Evolutionary conservation across 2,888 invertebrate genomes (phyloP), one percentile per base, ranked within the genome.

Genomic region (Drosophila longiperda): DNA sequence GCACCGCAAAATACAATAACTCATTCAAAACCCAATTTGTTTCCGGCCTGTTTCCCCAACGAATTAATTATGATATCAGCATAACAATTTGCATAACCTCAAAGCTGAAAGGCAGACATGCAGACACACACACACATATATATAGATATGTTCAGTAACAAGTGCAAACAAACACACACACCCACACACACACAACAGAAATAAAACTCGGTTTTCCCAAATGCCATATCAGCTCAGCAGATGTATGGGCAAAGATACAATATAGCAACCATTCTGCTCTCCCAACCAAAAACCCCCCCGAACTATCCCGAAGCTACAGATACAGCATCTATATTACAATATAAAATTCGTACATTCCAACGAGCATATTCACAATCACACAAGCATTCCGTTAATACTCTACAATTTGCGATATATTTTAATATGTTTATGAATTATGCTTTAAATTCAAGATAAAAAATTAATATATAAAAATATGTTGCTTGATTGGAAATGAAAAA

Each of bases 1-100:
- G 66, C 59, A 68, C 74, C 90, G 68, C 80, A 88, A 79, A 75
- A 88, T 66, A 90, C 90, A 88, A 85, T 90, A 85, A 85, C 85
- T 90, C 85, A 90, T 90, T 80, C 89, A 90, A 85, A 88, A 69
- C 90, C 90, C 85, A 85, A 85, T 85, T 90, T 75, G 85, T 85
- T 85, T 85, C 85, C 85, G 85, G 89, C 87, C 85, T 85, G 85
- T 90, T 85, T 85, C 85, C 85, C 81, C 83, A 80, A 75, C 89
- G 88, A 87, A 87, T 90, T 87, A 87, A 87, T 87, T 87, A 90
- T 90, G 88, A 87, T 90, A 87, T 90, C 87, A 89, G 82, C 85
- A 87, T 80, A 90, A 87, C 85, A 87, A 90, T 87, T 87, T 87
- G 90, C 90, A 87, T 87, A 90, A 82, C 87, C 89, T 82, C 90